A percentile compares a stretch with the other conserved stretches of the same genome.
phyloP scores from a whole-genome alignment of 2,888 invertebrate genomes.

The Cephus pygmeus region DNA sequence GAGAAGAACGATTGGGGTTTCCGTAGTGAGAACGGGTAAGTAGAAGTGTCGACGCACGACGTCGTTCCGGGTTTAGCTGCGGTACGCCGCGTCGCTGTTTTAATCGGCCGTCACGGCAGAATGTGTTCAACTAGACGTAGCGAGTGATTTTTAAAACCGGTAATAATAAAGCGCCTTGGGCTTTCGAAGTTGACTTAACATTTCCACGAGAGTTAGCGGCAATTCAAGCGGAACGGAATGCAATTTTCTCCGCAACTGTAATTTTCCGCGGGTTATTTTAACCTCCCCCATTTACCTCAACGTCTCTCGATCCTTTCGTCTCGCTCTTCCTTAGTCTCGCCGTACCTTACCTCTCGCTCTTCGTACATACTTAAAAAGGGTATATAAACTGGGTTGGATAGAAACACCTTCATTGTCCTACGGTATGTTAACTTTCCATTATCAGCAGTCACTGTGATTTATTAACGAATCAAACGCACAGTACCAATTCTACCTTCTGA shows the following conservation, averaged over 20 bases:
- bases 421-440: neutral
- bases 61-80: neutral
- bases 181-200: slow-evolving; percentile 15
- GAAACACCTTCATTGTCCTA: neutral
- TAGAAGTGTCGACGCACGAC: neutral
- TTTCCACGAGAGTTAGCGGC: slow-evolving; percentile 18
- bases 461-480: neutral
- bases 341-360: neutral
- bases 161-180: slow-evolving; percentile 21
- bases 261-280: slow-evolving; percentile 29
- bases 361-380: neutral
- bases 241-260: slow-evolving; percentile 33
- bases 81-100: neutral
- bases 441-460: neutral
- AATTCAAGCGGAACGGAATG: slow-evolving; percentile 30
- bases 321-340: too few relatives aligned
- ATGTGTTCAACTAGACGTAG: neutral
- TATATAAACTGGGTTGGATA: neutral
- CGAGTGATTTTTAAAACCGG: slow-evolving; percentile 10
- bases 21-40: neutral
- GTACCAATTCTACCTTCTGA: neutral
- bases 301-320: neutral
- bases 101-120: neutral
- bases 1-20: neutral
- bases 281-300: slow-evolving; percentile 5